Percentiles rank a stretch among this genome's conserved stretches.
Conservation (phyloP, 2,113 vertebrate species). For the Smithornis capensis region DNA sequence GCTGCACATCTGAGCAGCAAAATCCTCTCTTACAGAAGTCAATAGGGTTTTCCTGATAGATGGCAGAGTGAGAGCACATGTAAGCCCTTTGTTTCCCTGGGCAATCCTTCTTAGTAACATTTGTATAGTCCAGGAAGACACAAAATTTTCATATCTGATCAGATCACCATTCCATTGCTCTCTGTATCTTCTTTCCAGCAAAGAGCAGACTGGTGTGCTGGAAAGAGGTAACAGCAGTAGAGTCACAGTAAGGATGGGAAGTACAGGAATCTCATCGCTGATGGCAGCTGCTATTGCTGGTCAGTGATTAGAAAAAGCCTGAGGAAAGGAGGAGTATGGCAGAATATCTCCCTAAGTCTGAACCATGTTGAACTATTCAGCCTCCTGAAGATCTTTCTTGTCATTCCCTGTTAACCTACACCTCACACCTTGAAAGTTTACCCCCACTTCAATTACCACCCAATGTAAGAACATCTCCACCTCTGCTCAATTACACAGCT, state of each 20-base stretch:
- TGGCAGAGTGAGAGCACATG: neutral
- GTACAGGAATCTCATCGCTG: neutral
- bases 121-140: neutral
- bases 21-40: neutral
- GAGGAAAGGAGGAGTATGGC: neutral
- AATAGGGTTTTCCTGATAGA: neutral
- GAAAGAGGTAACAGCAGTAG: neutral
- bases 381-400: neutral
- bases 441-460: neutral
- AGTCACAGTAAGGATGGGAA: neutral
- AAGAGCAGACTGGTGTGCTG: neutral
- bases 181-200: neutral
- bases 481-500: rapidly evolving
- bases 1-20: neutral
- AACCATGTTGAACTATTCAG: neutral
- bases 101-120: neutral
- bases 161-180: neutral
- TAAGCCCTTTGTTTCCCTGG: neutral
- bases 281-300: neutral
- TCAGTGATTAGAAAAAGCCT: neutral
- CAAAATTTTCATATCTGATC: neutral
- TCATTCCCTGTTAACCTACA: too few species aligned
- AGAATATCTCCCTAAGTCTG: neutral
- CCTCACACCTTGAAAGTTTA: neutral
- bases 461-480: neutral